Conservation (phyloP, 2,113 vertebrate species). For the Spermophilus dauricus region DNA sequence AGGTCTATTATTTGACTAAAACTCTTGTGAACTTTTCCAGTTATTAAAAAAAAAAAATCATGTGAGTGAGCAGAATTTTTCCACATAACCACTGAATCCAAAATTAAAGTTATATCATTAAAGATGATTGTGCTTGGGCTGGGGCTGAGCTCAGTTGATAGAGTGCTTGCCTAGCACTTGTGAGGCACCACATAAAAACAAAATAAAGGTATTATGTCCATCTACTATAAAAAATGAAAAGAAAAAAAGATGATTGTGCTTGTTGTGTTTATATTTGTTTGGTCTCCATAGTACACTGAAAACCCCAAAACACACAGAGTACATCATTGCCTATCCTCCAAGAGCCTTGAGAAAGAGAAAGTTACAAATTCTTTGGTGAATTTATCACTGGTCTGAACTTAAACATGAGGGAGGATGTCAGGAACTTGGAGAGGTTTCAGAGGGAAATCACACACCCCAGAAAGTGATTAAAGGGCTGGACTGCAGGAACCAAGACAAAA, state of each 20-base stretch:
- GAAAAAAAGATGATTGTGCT: background rate
- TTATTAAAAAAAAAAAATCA: conserved; percentile 47
- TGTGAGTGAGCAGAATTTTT: conserved; percentile 46
- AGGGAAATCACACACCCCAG: background rate
- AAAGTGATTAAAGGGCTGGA: background rate
- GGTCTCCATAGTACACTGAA: background rate
- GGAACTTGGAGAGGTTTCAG: conserved; percentile 6
- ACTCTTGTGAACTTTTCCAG: conserved; percentile 46
- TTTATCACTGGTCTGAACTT: conserved; percentile 21
- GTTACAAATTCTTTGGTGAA: conserved; percentile 13
- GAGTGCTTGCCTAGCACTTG: no score
- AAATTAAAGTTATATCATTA: conserved; percentile 62
- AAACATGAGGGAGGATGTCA: conserved; percentile 5
- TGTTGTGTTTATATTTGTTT: conserved; percentile 62
- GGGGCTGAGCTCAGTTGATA: no score
- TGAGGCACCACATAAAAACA: no score
- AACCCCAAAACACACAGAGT: background rate
- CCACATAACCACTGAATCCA: background rate
- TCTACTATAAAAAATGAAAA: no score
- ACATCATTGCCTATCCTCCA: background rate
- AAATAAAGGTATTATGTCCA: no score
- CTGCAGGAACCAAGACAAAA: conserved; percentile 10
- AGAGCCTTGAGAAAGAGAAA: background rate
- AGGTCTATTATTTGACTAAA: conserved; percentile 57
- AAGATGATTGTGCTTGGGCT: background rate